Percentiles rank a stretch among this genome's conserved stretches.
Conservation (phyloP, 2,113 vertebrate species). For the Erythrocercus mccallii region DNA sequence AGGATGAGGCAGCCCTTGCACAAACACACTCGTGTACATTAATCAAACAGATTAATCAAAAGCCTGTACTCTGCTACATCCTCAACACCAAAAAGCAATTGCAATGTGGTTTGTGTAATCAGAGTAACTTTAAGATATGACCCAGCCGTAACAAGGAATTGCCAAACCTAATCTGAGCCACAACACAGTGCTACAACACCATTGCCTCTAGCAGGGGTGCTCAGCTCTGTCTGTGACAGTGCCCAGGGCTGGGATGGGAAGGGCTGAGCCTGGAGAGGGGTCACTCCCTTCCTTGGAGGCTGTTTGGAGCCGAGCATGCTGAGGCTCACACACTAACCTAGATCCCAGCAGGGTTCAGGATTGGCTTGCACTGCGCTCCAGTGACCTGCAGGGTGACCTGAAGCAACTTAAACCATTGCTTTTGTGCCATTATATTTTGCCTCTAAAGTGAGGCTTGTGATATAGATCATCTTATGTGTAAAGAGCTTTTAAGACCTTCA, state of each 20-base stretch:
- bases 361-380: neutral
- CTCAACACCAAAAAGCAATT: neutral
- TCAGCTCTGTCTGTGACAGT: neutral
- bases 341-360: neutral
- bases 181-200: accelerated
- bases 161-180: neutral
- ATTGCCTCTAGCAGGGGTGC: neutral
- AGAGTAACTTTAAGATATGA: neutral
- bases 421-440: neutral
- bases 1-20: neutral
- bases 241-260: neutral
- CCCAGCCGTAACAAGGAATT: neutral
- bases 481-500: neutral
- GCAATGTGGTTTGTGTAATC: neutral
- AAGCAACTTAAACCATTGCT: neutral
- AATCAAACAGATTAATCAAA: neutral
- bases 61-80: neutral
- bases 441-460: neutral
- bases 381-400: neutral
- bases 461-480: neutral
- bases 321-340: neutral
- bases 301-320: neutral
- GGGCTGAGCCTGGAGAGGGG: neutral
- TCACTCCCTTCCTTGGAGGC: neutral
- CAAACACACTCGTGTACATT: accelerated